Evolutionary conservation across 2,113 vertebrate genomes (phyloP).

Genomic region (Thalassoma bifasciatum): DNA sequence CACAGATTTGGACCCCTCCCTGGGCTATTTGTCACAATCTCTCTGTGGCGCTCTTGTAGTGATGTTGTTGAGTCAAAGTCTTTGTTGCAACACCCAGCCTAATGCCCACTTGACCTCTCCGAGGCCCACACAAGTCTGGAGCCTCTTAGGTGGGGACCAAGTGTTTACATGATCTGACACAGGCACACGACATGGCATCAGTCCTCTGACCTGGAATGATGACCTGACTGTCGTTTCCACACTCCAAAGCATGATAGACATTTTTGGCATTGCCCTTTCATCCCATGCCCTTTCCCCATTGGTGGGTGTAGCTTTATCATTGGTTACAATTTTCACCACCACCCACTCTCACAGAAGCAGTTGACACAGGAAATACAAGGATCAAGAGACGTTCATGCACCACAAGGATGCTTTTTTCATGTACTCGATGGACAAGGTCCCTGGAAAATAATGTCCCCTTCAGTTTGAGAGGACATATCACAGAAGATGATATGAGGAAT

Average conservation of each 20-base stretch:
- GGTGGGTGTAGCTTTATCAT: constrained; percentile 32
- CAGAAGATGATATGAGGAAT: neutral
- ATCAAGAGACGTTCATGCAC: neutral
- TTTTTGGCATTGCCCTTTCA: constrained; percentile 44
- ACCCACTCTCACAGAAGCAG: constrained; percentile 4
- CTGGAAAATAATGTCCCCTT: neutral
- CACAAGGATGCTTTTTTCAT: neutral
- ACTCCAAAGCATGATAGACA: constrained; percentile 27
- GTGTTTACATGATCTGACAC: constrained; percentile 49
- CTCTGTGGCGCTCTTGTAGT: constrained; percentile 26
- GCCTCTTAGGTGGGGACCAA: constrained; percentile 34
- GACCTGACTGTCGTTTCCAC: constrained; percentile 4
- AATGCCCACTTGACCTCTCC: constrained; percentile 69
- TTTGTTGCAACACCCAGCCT: constrained; percentile 53
- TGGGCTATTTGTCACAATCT: constrained; percentile 48
- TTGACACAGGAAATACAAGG: neutral
- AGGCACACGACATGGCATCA: constrained; percentile 27
- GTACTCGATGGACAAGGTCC: neutral
- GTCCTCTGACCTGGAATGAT: constrained; percentile 14
- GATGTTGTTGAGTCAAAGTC: constrained; percentile 54
- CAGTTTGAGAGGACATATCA: neutral
- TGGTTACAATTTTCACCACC: constrained; percentile 1
- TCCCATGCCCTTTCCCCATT: constrained; percentile 32
- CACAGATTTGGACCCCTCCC: constrained; percentile 18
- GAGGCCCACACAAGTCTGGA: constrained; percentile 41